Conservation (phyloP, 2,888 invertebrate genomes). For the Allygus modestus region DNA sequence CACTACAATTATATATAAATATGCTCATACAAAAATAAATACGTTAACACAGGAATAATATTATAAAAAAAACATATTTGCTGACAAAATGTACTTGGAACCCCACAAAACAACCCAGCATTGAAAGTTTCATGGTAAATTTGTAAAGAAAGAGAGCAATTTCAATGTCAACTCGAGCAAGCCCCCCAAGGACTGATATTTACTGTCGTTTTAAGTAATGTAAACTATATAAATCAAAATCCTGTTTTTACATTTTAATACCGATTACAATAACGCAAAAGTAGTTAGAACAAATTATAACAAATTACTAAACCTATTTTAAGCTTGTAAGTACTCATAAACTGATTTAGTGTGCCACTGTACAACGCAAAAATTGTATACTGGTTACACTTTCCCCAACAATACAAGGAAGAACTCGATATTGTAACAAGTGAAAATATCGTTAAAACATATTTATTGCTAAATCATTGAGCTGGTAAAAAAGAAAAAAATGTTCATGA, state of each 20-base stretch:
- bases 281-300: not conserved
- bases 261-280: too few relatives aligned
- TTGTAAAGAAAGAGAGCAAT: not conserved
- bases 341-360: not conserved
- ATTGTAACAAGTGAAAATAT: constrained; percentile 46
- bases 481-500: constrained; percentile 7
- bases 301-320: not conserved
- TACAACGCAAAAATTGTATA: not conserved
- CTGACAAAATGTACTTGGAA: not conserved
- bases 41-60: not conserved
- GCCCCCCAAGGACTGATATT: not conserved
- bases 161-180: not conserved
- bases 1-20: not conserved
- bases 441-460: constrained; percentile 46
- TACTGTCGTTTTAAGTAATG: too few relatives aligned
- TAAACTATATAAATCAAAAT: too few relatives aligned
- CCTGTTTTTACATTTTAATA: too few relatives aligned
- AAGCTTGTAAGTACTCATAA: constrained; percentile 14
- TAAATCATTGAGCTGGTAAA: constrained; percentile 52
- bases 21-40: constrained; percentile 14
- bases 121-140: too few relatives aligned
- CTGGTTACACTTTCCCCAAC: not conserved
- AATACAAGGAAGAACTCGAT: constrained; percentile 42
- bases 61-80: not conserved
- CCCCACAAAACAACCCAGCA: not conserved